Base-by-base conservation (phyloP, 2,113 vertebrate genomes). In the Psilopogon haemacephalus region DNA sequence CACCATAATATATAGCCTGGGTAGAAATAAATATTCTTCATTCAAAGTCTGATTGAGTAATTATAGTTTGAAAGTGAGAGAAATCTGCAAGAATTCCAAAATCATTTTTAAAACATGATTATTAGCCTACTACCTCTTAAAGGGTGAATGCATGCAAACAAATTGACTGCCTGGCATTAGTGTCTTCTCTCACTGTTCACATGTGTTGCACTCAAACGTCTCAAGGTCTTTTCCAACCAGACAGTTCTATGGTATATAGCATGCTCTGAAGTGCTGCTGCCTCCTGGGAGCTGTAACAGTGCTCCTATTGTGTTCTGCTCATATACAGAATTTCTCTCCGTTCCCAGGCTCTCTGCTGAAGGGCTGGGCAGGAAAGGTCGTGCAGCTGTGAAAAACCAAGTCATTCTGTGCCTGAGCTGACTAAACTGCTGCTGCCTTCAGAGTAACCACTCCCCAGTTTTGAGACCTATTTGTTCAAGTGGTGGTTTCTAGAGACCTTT, bases 351-450 rank as follows among this genome's bases (percentile, higher is more conserved):
- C 73, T 63, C 52, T 44, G 72, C 65, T 86, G 67, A 44, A 56
- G 91, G 50, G 32, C 65, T 89, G 84, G 68, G 84, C 72, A 37
- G 65, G 69, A 86, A 75, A 81, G 84, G 67, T 71, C 5, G 0
- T 84, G 86, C 89, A 89, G 89, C 89, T 91, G 94, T 9, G 73
- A 28, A 54, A 86, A 87, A 87, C 93, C 89, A 89, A 17, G 30
- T 62, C 21, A 3, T 62, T 65, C 70, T 32, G n/a, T 24, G 88
- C 70, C 27, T 30, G 84, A 82, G 80, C 67, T 65, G 16, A 58
- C 72, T 37, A 24, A 78, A 35, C 46, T 59, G 8, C 77, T 89
- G 67, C 89, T 84, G 80, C 74, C 73, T 85, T 72, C 60, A 18
- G 56, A 68, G n/a, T 6, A 1, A 64, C 77, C 9, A 2, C 27